phyloP scores from a whole-genome alignment of 2,888 invertebrate species.

The Nomada flava region DNA sequence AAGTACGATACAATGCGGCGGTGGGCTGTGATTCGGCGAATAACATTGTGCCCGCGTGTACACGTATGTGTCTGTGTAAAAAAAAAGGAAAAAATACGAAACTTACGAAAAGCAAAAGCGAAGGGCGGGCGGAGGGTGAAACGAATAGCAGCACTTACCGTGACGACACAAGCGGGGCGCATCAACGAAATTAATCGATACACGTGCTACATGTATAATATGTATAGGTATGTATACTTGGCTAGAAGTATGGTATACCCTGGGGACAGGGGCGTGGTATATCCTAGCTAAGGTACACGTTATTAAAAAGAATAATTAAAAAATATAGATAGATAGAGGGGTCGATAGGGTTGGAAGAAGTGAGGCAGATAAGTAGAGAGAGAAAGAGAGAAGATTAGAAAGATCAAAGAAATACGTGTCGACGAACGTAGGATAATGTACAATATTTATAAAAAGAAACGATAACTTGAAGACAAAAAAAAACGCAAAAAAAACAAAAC shows the following conservation, averaged over 20 bases:
- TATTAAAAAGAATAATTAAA: not conserved
- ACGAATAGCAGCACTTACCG: conserved; percentile 68
- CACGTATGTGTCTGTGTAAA: not conserved
- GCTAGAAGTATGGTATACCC: not conserved
- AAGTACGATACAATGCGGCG: not conserved
- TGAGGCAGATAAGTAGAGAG: conserved; percentile 16
- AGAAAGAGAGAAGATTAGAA: conserved; percentile 8
- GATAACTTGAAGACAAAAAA: conserved; percentile 31
- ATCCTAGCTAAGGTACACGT: not conserved
- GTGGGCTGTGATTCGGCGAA: not conserved
- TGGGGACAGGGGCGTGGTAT: not conserved
- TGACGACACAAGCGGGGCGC: conserved; percentile 63
- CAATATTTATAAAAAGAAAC: conserved; percentile 23
- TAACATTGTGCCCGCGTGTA: not conserved
- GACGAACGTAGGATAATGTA: conserved; percentile 28
- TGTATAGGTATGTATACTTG: not conserved
- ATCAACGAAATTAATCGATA: conserved; percentile 60
- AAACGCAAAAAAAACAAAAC: conserved; percentile 24
- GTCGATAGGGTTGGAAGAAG: not conserved
- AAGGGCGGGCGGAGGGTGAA: conserved; percentile 39
- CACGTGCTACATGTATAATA: conserved; percentile 16
- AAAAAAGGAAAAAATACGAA: not conserved
- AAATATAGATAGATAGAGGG: not conserved
- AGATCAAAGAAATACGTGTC: conserved; percentile 68
- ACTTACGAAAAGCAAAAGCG: conserved; percentile 32